Base-by-base conservation (phyloP, 2,113 vertebrate genomes). In the Echinops telfairi region DNA sequence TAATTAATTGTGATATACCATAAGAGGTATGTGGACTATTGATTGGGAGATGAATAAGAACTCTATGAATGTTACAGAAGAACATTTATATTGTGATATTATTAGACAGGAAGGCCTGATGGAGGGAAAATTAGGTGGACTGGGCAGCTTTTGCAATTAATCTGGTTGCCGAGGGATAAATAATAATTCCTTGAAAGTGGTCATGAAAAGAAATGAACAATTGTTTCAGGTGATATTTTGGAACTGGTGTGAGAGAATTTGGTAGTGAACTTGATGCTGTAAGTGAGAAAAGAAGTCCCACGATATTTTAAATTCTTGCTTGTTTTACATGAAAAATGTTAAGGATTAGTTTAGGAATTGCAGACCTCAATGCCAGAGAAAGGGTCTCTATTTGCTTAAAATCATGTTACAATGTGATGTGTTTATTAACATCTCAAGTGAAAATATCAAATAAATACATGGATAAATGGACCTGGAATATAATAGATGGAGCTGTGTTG, bases 401-500 rank as follows among this genome's bases (percentile, higher is more conserved):
- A 71, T 70, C 7, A 31, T 58, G 3, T 27, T 64, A 19, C 47
- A 38, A n/a, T 1, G 71, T 40, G 75, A 92, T 17, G 36, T 29
- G 14, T 4, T 2, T 47, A 19, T 36, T 6, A n/a, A 2, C 38
- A 81, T 43, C 4, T 73, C 53, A 87, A 16, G 12, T 33, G 10
- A 71, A 77, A 33, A 19, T 17, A 60, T 1, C 27, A 25, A 71
- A 11, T 16, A 7, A 1, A 1, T 9, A 11, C 60, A 40, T 40
- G 4, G 27, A 58, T 33, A n/a, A 71, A 79, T 36, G 20, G 5
- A 23, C 20, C 6, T 64, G 8, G 58, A 70, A 86, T 29, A 86
- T 27, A 14, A 70, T 0, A 47, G 19, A 38, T 38, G 19, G 1
- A 1, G 31, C 57, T 23, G 43, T 9, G 10, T 0, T 3, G 14